Conservation (phyloP, 2,888 invertebrate species). For the Pachycephus smyrnensis region DNA sequence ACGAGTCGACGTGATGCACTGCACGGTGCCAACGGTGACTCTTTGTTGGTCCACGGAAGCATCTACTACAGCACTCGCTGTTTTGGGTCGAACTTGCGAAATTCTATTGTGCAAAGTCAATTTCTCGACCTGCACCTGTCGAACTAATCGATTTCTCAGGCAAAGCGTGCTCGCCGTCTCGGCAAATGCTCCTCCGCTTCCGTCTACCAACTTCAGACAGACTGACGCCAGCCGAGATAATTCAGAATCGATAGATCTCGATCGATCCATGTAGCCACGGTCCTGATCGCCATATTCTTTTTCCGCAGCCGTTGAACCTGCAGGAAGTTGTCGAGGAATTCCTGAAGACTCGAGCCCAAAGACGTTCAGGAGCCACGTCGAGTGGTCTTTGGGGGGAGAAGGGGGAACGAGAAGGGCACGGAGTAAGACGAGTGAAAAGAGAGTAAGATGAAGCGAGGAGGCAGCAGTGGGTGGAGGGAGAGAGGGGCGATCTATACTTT, state of each 20-base stretch:
- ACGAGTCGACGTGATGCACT: too few relatives aligned
- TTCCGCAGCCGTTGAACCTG: background rate
- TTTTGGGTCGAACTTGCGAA: background rate
- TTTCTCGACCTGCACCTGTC: background rate
- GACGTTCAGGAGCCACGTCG: background rate
- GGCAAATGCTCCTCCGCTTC: background rate
- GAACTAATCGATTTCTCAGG: background rate
- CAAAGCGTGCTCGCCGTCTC: background rate
- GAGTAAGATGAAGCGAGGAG: background rate
- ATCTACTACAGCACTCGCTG: background rate
- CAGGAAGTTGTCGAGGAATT: background rate
- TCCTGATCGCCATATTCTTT: background rate
- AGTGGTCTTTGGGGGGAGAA: background rate
- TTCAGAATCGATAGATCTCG: too few relatives aligned
- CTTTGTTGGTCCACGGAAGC: background rate
- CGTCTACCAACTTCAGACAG: background rate
- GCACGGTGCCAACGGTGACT: background rate
- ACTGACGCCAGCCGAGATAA: background rate
- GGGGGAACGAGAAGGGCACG: constrained; percentile 23
- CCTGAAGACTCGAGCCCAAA: background rate
- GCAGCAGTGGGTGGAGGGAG: constrained; percentile 25
- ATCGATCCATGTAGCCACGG: background rate
- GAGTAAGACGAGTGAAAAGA: constrained; percentile 50
- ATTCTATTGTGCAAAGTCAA: background rate
- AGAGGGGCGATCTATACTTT: constrained; percentile 59